Percentiles rank a stretch among this genome's conserved stretches.
These are phyloP conservation scores for Tachina grossa DNA, from an alignment of 2,888 invertebrate species.

Conservation along the genomic window DNA sequence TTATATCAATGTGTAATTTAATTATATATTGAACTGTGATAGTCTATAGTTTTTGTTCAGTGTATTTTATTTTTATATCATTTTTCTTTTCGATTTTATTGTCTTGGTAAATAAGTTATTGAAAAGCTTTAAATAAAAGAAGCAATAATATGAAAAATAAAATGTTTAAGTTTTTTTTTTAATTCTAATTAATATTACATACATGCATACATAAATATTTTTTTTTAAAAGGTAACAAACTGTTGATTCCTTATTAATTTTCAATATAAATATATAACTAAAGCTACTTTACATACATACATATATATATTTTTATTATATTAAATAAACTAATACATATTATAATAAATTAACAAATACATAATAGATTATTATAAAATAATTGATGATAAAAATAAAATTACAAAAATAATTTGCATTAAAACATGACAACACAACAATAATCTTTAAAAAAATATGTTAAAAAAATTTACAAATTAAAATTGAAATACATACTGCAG, in stretches of 20 bases:
- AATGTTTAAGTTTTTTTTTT: slow-evolving; percentile 27
- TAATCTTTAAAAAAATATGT: slow-evolving; percentile 48
- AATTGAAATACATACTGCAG: background rate
- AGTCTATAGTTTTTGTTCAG: slow-evolving; percentile 71
- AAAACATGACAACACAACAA: slow-evolving; percentile 60
- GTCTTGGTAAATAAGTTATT: slow-evolving; percentile 39
- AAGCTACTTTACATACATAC: slow-evolving; percentile 24
- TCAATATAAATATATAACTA: slow-evolving; percentile 35
- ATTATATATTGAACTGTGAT: slow-evolving; percentile 75
- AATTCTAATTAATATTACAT: slow-evolving; percentile 10
- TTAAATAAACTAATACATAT: slow-evolving; percentile 14
- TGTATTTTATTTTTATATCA: background rate
- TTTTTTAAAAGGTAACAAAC: slow-evolving; percentile 49
- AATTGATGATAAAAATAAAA: slow-evolving; percentile 23
- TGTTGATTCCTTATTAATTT: slow-evolving; percentile 53
- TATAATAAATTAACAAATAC: slow-evolving; percentile 13
- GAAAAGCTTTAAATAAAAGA: slow-evolving; percentile 12
- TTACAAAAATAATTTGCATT: slow-evolving; percentile 29
- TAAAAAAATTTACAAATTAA: background rate
- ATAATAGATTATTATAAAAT: slow-evolving; percentile 12
- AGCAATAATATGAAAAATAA: slow-evolving; percentile 17
- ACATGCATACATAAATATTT: background rate
- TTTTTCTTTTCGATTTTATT: slow-evolving; percentile 4
- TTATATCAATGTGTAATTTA: slow-evolving; percentile 60
- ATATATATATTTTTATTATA: slow-evolving; percentile 39